These are phyloP conservation scores for Myathropa florea DNA, from an alignment of 2,888 invertebrate genomes.

Conservation along the genomic window DNA sequence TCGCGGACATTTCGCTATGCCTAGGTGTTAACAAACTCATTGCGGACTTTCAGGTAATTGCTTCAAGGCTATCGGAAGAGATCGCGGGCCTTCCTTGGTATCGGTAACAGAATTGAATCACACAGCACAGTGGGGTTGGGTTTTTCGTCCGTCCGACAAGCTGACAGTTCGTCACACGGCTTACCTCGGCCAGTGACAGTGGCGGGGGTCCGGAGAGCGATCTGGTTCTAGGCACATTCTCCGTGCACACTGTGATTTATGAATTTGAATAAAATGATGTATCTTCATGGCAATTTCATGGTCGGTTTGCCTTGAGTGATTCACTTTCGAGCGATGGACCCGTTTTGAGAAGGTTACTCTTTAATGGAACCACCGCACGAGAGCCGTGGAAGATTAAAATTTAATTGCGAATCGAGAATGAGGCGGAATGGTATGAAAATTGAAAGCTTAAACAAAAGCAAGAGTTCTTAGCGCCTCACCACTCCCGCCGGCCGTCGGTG, in stretches of 20 bases:
- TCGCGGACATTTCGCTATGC: conserved; percentile 14
- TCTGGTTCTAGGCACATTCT: neutral
- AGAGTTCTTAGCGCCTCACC: conserved; percentile 21
- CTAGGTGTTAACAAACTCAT: conserved; percentile 62
- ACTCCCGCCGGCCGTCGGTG: neutral
- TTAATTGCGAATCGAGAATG: conserved; percentile 1
- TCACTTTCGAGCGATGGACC: conserved; percentile 16
- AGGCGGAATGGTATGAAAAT: conserved; percentile 4
- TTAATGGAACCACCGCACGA: conserved; percentile 27
- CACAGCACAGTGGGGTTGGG: neutral
- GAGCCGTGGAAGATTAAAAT: conserved; percentile 30
- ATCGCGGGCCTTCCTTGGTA: conserved; percentile 5
- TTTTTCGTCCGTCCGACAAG: neutral
- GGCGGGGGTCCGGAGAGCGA: neutral
- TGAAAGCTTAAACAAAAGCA: conserved; percentile 43
- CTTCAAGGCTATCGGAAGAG: conserved; percentile 57
- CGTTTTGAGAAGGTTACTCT: neutral
- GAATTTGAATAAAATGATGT: conserved; percentile 10
- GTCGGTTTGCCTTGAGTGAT: conserved; percentile 24
- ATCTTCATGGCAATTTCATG: conserved; percentile 34
- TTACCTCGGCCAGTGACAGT: conserved; percentile 17
- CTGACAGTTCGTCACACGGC: conserved; percentile 28
- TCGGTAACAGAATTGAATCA: conserved; percentile 16
- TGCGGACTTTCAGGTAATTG: conserved; percentile 49
- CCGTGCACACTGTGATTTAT: conserved; percentile 8